Percentiles rank a stretch among this genome's conserved stretches.
These are phyloP conservation scores for Mamestra brassicae DNA, from an alignment of 2,888 invertebrate species.

Conservation along the genomic window DNA sequence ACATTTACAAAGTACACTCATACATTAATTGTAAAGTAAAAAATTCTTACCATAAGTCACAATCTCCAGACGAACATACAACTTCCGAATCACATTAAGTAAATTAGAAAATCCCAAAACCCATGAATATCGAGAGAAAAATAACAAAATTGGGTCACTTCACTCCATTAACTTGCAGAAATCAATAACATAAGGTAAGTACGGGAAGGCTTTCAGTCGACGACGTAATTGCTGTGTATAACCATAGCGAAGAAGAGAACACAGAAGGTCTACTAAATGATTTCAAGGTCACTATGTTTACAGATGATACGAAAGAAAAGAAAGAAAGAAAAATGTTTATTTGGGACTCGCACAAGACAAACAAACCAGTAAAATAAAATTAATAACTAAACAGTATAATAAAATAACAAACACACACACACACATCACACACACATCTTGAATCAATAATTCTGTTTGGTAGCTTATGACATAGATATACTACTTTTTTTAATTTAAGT, in stretches of 20 bases:
- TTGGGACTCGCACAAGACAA: too few species aligned
- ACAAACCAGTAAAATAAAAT: too few species aligned
- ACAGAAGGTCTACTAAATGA: slow-evolving; percentile 35
- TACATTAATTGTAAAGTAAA: background rate
- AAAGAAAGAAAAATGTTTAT: too few species aligned
- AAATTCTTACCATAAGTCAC: background rate
- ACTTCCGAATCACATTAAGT: slow-evolving; percentile 44
- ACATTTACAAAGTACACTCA: background rate
- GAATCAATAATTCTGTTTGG: too few species aligned
- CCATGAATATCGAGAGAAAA: slow-evolving; percentile 55
- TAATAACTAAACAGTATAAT: too few species aligned
- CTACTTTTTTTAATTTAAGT: too few species aligned
- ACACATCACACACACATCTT: too few species aligned
- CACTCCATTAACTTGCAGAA: slow-evolving; percentile 73
- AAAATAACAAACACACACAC: too few species aligned
- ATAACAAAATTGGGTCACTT: slow-evolving; percentile 72
- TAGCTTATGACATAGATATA: too few species aligned
- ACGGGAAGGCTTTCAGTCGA: slow-evolving; percentile 71
- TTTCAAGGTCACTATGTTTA: background rate
- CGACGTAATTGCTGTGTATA: slow-evolving; percentile 70
- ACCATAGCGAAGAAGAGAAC: background rate
- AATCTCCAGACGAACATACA: slow-evolving; percentile 8
- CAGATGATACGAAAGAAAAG: too few species aligned
- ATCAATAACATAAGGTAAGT: slow-evolving; percentile 75
- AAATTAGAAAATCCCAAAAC: slow-evolving; percentile 50